Base-by-base conservation (phyloP, 2,113 vertebrate species). In the Clarias magur region DNA sequence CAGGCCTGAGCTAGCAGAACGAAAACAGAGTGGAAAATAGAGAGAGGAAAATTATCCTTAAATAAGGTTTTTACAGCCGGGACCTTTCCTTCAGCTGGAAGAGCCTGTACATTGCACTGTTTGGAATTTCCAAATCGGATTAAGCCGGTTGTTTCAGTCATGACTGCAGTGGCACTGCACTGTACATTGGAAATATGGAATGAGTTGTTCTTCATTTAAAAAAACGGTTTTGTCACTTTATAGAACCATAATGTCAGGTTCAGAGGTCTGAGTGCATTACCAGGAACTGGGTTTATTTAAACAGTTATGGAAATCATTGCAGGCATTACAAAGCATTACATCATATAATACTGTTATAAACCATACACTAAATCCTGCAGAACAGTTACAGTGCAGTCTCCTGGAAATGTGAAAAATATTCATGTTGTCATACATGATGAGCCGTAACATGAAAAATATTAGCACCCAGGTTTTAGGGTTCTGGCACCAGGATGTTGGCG, bases 1-100 rank as follows among this genome's bases (percentile, higher is more conserved):
- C 86, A 89, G 68, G 7, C 76, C 25, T 13, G 82, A 75, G 59
- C 27, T 82, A 67, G 83, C 83, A 27, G 60, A 63, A 54, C 72
- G 65, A 60, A 79, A 85, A 56, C 42, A 78, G 56, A 48, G 57
- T n/a, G 75, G 84, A 16, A 80, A 53, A 62, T 73, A 76, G 68
- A 30, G 57, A 53, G 54, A 23, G 17, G n/a, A 13, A 30, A 65
- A 76, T 15, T n/a, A 76, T 54, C 12, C 42, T 85, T 85, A 60
- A 70, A 70, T 80, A 86, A 67, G 21, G 48, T 27, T 42, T 81
- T 82, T 54, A 75, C 80, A 73, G 67, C 80, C 63, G 67, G 38
- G 5, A 72, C 27, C 1, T 62, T 42, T 80, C 15, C 76, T 83
- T 11, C 48, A 48, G 13, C 21, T 53, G 38, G 17, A 70, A 30